phyloP scores from a whole-genome alignment of 2,888 invertebrate species.

The Papilio protenor region DNA sequence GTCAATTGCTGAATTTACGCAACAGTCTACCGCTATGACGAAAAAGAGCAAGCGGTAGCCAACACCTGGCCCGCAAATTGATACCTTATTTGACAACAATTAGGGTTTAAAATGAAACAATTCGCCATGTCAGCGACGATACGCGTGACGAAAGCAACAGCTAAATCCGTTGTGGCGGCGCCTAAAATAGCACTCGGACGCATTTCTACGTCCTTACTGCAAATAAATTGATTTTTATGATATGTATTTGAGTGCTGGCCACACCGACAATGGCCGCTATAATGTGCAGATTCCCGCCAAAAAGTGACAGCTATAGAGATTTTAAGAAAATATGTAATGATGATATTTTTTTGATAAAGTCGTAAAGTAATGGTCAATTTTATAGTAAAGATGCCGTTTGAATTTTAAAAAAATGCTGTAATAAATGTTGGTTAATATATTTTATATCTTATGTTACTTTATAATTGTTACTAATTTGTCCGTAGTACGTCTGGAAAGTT shows the following conservation, averaged over 20 bases:
- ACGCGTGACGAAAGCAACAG: slow-evolving; percentile 48
- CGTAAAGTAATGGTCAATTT: slow-evolving; percentile 4
- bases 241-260: slow-evolving; percentile 37
- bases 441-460: slow-evolving; percentile 1
- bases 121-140: slow-evolving; percentile 33
- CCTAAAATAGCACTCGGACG: slow-evolving; percentile 54
- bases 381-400: slow-evolving; percentile 3
- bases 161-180: slow-evolving; percentile 50
- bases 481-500: background rate
- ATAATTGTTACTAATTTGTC: background rate
- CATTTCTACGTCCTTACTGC: slow-evolving; percentile 52
- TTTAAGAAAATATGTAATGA: slow-evolving; percentile 1
- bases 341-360: background rate
- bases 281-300: slow-evolving; percentile 26
- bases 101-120: slow-evolving; percentile 26
- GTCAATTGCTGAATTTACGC: slow-evolving; percentile 37
- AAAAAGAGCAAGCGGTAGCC: slow-evolving; percentile 28
- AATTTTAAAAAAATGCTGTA: background rate
- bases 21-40: slow-evolving; percentile 27
- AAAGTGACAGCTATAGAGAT: slow-evolving; percentile 27
- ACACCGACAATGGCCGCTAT: slow-evolving; percentile 30
- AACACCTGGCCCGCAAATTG: background rate
- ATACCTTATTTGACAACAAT: slow-evolving; percentile 27
- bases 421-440: background rate
- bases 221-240: slow-evolving; percentile 49